phyloP scores from a whole-genome alignment of 2,797 vertebrate species.

The Gadopsis bispinosus region DNA sequence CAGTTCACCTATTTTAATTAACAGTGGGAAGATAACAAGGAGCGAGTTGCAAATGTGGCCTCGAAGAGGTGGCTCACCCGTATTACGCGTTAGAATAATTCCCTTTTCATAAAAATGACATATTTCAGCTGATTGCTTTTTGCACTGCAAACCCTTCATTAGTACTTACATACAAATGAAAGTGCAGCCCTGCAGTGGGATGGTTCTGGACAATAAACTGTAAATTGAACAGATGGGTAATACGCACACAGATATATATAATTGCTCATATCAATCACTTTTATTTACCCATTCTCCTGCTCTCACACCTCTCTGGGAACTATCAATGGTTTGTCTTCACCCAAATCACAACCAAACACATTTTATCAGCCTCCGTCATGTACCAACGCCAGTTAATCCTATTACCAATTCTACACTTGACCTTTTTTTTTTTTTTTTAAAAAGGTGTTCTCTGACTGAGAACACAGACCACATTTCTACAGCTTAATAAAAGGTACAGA shows the following conservation, averaged over 20 bases:
- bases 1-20: slow-evolving; percentile 77
- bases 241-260: slow-evolving; percentile 10
- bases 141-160: slow-evolving; percentile 55
- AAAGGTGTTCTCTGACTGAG: neutral
- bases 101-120: slow-evolving; percentile 68
- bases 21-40: slow-evolving; percentile 73
- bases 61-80: slow-evolving; percentile 67
- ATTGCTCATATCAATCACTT: neutral
- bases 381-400: slow-evolving; percentile 15
- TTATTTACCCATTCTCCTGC: neutral
- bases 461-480: slow-evolving; percentile 25
- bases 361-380: neutral
- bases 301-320: neutral
- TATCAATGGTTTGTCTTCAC: neutral
- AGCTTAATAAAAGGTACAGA: slow-evolving; percentile 38
- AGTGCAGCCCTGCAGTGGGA: slow-evolving; percentile 10
- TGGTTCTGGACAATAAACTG: slow-evolving; percentile 16
- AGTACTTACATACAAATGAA: slow-evolving; percentile 40
- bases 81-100: slow-evolving; percentile 72
- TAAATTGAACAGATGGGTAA: slow-evolving; percentile 8
- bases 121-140: slow-evolving; percentile 64
- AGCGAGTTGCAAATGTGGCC: slow-evolving; percentile 65
- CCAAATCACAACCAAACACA: neutral
- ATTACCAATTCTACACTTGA: slow-evolving; percentile 41
- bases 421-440: slow-evolving; percentile 15